These are phyloP conservation scores for Anoplolepis gracilipes DNA, from an alignment of 1,140 invertebrate genomes.

Conservation along the genomic window DNA sequence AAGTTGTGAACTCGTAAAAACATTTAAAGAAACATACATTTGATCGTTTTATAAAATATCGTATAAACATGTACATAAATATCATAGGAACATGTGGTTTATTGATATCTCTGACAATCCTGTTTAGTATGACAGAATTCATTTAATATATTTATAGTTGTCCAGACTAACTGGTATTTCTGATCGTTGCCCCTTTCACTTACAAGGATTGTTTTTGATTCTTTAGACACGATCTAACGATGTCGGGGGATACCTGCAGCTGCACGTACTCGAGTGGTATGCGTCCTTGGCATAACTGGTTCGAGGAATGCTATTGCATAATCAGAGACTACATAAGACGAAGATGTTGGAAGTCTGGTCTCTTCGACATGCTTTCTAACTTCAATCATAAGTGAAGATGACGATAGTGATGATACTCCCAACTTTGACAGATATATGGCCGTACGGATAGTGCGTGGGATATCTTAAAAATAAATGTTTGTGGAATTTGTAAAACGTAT, in stretches of 20 bases:
- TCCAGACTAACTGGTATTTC: neutral
- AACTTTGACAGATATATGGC: neutral
- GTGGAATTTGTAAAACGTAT: neutral
- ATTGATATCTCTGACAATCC: neutral
- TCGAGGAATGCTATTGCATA: constrained; percentile 70
- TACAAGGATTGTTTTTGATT: neutral
- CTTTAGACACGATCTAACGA: constrained; percentile 24
- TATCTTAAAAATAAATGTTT: constrained; percentile 24
- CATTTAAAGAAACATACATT: neutral
- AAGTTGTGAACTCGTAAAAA: neutral
- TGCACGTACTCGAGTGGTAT: constrained; percentile 26
- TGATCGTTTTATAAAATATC: neutral
- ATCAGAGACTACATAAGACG: constrained; percentile 36
- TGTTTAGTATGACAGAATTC: constrained; percentile 19
- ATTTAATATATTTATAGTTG: neutral
- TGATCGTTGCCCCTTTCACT: constrained; percentile 3
- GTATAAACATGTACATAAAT: neutral
- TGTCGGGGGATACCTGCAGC: constrained; percentile 2
- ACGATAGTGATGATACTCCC: constrained; percentile 1
- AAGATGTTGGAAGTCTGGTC: constrained; percentile 44
- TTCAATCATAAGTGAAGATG: neutral
- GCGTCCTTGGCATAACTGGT: constrained; percentile 71
- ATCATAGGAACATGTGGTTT: neutral
- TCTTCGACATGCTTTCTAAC: neutral
- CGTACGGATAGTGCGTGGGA: neutral